Percentiles rank a stretch among this genome's conserved stretches.
phyloP scores from a whole-genome alignment of 2,797 vertebrate genomes.

The Catharus ustulatus region DNA sequence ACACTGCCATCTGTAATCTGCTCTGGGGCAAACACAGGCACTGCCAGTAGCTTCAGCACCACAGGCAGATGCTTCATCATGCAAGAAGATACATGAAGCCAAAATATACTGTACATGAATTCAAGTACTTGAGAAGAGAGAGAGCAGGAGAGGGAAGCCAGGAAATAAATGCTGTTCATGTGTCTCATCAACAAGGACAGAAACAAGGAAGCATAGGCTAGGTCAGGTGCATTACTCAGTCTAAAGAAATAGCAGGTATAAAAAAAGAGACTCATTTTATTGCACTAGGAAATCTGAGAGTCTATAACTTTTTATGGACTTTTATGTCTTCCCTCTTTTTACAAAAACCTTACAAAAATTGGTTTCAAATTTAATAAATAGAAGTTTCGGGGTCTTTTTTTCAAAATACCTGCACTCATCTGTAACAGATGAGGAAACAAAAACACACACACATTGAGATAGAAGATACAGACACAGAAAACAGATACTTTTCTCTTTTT shows the following conservation, averaged over 20 bases:
- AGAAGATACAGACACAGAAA: not conserved
- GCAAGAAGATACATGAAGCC: constrained; percentile 20
- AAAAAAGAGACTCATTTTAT: not conserved
- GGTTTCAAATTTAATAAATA: constrained; percentile 3
- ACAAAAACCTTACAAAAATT: not conserved
- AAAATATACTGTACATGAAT: constrained; percentile 17
- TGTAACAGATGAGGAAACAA: not conserved
- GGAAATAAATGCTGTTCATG: constrained; percentile 17
- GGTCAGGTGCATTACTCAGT: constrained; percentile 1
- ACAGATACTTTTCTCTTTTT: not conserved
- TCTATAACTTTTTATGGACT: constrained; percentile 12
- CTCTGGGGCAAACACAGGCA: constrained; percentile 54
- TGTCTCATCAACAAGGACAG: constrained; percentile 29
- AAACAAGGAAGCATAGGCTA: not conserved
- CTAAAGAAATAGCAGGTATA: not conserved
- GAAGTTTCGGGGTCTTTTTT: rapidly evolving
- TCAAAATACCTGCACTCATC: not conserved
- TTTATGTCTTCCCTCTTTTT: not conserved
- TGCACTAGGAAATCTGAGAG: not conserved
- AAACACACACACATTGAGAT: not conserved
- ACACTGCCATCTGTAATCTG: constrained; percentile 64
- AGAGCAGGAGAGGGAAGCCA: not conserved
- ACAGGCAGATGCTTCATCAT: constrained; percentile 51
- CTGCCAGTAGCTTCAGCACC: constrained; percentile 20
- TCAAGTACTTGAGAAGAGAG: not conserved